phyloP scores from a whole-genome alignment of 2,888 invertebrate genomes.

The Antheraea assamensis region DNA sequence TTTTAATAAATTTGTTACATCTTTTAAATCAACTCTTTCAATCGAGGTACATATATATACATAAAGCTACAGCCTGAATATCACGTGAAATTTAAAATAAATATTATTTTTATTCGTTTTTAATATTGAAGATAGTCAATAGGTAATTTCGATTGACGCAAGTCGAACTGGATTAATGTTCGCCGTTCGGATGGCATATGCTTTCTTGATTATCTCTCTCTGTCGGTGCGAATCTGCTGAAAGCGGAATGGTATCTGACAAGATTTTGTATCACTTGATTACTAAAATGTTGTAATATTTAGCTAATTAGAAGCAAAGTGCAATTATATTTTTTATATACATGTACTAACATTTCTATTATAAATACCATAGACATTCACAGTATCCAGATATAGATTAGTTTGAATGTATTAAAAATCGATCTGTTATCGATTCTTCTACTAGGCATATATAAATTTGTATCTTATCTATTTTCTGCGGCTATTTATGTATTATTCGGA shows the following conservation, averaged over 20 bases:
- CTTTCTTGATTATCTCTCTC: background rate
- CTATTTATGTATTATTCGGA: background rate
- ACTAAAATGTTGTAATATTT: background rate
- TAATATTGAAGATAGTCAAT: constrained; percentile 17
- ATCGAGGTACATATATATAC: background rate
- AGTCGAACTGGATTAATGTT: constrained; percentile 1
- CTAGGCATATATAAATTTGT: too few relatives aligned
- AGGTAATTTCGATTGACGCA: constrained; percentile 18
- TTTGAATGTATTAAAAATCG: too few relatives aligned
- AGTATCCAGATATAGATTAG: too few relatives aligned
- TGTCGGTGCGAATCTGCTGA: background rate
- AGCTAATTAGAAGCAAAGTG: background rate
- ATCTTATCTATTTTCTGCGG: too few relatives aligned
- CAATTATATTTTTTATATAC: too few relatives aligned
- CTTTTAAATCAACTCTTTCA: background rate
- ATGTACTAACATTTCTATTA: too few relatives aligned
- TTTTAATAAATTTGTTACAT: too few relatives aligned
- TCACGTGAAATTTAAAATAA: constrained; percentile 9
- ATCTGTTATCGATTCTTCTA: too few relatives aligned
- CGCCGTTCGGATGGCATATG: constrained; percentile 7
- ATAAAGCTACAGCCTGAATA: background rate
- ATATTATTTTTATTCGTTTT: constrained; percentile 16
- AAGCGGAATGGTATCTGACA: background rate
- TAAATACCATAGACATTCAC: too few relatives aligned
- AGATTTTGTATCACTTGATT: background rate